Conservation (phyloP, 1,140 invertebrate genomes). For the Hirudo medicinalis region DNA sequence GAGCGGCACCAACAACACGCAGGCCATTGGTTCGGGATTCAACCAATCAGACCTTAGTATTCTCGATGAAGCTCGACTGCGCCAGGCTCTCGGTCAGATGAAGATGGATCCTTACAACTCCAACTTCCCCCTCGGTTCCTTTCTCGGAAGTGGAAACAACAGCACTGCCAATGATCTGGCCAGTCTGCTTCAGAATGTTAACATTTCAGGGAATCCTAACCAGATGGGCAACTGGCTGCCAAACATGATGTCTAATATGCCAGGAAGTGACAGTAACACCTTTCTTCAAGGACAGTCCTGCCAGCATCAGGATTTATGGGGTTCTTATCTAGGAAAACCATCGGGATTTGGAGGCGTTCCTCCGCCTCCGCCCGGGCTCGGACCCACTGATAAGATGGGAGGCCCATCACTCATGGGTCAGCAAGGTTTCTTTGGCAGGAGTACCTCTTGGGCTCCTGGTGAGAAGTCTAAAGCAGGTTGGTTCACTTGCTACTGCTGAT, state of each 20-base stretch:
- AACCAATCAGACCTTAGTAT: background rate
- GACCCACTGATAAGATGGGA: slow-evolving; percentile 6
- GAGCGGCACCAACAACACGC: background rate
- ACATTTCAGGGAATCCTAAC: background rate
- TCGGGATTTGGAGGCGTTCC: slow-evolving; percentile 2
- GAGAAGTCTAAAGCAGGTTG: slow-evolving; percentile 5
- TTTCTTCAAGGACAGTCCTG: background rate
- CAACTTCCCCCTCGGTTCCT: background rate
- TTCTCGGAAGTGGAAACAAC: background rate
- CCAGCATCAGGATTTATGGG: background rate
- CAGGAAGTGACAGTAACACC: background rate
- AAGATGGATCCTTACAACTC: background rate
- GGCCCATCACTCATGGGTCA: background rate
- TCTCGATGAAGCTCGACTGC: background rate
- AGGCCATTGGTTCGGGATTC: background rate
- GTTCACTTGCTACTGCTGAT: background rate
- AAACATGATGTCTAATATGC: background rate
- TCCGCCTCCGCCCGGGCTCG: slow-evolving; percentile 14
- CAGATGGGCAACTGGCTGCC: background rate
- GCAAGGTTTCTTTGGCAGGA: background rate
- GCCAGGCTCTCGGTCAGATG: slow-evolving; percentile 1
- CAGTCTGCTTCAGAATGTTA: background rate
- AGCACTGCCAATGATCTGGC: background rate
- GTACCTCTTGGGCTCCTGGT: slow-evolving; percentile 17
- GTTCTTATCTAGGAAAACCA: background rate